A percentile compares a stretch with the other conserved stretches of the same genome.
These are phyloP conservation scores for Chondrilla cf. caribensis DNA, from an alignment of 37 sponge, comb jelly and placozoan species.

Conservation along the genomic window DNA sequence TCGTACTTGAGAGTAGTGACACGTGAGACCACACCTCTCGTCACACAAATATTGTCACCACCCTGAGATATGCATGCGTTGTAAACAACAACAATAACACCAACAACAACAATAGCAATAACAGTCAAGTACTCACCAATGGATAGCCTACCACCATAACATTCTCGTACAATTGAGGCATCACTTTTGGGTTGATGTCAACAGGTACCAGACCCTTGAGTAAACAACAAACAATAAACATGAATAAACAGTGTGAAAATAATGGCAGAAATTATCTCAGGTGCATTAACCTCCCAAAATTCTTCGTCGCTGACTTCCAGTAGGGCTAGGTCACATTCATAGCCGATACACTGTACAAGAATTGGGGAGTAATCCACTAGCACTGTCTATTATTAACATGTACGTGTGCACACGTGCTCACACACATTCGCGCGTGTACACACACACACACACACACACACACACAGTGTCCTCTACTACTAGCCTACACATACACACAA, in stretches of 20 bases:
- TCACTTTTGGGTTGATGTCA: neutral
- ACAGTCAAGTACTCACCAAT: neutral
- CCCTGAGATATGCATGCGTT: neutral
- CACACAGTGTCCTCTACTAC: too few species aligned
- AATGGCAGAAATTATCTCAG: too few species aligned
- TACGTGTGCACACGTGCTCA: too few species aligned
- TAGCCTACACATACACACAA: neutral
- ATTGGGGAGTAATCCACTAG: neutral
- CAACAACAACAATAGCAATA: neutral
- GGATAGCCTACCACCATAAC: conserved; percentile 20
- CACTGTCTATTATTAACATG: neutral
- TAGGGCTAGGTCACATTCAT: conserved; percentile 10
- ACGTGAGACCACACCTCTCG: conserved; percentile 5
- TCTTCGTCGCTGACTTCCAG: conserved; percentile 1
- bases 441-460: too few species aligned
- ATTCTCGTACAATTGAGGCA: conserved; percentile 9
- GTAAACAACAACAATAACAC: neutral
- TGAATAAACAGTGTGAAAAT: neutral
- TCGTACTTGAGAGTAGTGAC: neutral
- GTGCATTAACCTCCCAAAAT: conserved; percentile 15
- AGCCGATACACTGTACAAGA: neutral
- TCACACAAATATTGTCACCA: conserved; percentile 20
- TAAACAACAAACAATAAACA: neutral
- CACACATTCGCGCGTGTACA: too few species aligned
- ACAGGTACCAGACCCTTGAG: conserved; percentile 14